Base-by-base conservation (phyloP, 2,113 vertebrate genomes). In the Embiotoca jacksoni region DNA sequence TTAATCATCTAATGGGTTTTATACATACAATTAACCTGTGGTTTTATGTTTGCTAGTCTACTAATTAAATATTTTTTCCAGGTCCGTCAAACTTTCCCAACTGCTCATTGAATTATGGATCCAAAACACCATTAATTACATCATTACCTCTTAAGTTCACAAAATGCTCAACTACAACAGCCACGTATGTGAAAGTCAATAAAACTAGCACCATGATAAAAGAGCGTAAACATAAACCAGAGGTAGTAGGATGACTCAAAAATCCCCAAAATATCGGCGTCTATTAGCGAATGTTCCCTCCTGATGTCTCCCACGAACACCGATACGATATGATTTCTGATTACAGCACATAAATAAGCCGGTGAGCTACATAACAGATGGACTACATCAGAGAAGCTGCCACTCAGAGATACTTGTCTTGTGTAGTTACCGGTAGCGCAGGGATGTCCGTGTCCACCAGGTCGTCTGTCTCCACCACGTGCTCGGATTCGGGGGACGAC, bases 401-500 rank as follows among this genome's bases (percentile, higher is more conserved):
- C 33, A 62, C 9, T 76, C 57, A 13, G 61, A 31, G 31, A 39
- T 1, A 33, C 23, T 23, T 23, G 23, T 23, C 23, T 23, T 3
- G 33, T 59, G 56, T 39, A 52, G 7, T 81, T 90, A 98, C 97
- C 96, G 96, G 93, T 77, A 95, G 94, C 0, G 92, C 88, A 0
- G 96, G 93, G 2, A 97, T 60, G 7, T 99, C 97, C 33, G 95
- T 97, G 83, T 98, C 98, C 83, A 98, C 96, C 57, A 98, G 95
- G 79, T 97, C 97, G 2, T 96, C 97, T 0, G 96, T 97, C 85
- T 97, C 96, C 52, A 94, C 90, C 82, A 97, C 91, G 0, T 97
- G 97, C 85, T 99, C 98, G 0, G 93, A 98, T 93, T 99, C 98
- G 0, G 98, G 98, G 0, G 98, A 99, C 0, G 97, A 96, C 0